These are phyloP conservation scores for Cantharis rustica DNA, from an alignment of 2,888 invertebrate genomes.

Conservation along the genomic window DNA sequence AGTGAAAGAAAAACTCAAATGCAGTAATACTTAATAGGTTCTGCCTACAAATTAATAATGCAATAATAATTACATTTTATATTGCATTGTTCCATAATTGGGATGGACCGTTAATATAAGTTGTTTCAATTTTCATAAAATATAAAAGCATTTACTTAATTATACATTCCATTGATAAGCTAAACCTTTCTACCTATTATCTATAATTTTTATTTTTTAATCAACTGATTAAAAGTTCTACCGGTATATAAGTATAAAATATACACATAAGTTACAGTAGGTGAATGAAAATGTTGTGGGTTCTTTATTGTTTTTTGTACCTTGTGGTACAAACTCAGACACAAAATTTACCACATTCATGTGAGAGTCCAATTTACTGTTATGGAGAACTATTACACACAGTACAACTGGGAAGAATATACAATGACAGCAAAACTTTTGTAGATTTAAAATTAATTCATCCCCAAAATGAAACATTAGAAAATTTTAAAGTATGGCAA, in stretches of 20 bases:
- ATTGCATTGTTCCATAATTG: not conserved
- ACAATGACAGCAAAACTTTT: constrained; percentile 15
- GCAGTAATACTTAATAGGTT: not conserved
- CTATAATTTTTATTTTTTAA: not conserved
- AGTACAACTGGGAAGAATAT: constrained; percentile 15
- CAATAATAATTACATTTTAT: not conserved
- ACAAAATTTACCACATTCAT: constrained; percentile 12
- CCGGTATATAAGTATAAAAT: not conserved
- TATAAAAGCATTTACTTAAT: not conserved
- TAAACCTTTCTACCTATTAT: not conserved
- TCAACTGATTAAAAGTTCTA: not conserved
- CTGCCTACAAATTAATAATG: not conserved
- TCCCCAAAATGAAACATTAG: constrained; percentile 62
- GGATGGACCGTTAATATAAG: not conserved
- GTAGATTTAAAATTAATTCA: constrained; percentile 35
- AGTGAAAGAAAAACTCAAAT: not conserved
- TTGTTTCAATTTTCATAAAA: not conserved
- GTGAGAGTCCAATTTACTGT: constrained; percentile 20
- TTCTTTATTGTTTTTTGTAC: not conserved
- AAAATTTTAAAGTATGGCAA: constrained; percentile 63
- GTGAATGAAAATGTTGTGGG: not conserved
- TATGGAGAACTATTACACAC: constrained; percentile 17
- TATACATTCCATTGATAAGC: not conserved
- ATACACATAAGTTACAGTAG: not conserved
- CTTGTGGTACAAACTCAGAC: not conserved